A percentile compares a stretch with the other conserved stretches of the same genome.
phyloP scores from a whole-genome alignment of 2,113 vertebrate species.

The Ophthalmolycus amberensis region DNA sequence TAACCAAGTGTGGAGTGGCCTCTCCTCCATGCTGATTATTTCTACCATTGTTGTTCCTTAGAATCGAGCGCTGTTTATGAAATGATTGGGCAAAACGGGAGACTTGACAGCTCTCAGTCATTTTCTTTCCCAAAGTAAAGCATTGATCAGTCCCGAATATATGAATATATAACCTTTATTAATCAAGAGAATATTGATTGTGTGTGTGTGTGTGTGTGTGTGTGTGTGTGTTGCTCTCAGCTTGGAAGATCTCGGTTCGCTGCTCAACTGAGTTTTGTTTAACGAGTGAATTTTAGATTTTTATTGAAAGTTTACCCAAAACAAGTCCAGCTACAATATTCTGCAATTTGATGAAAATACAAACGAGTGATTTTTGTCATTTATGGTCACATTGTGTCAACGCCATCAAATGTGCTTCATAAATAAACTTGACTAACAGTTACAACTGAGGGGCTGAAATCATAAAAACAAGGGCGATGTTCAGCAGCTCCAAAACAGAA shows the following conservation, averaged over 20 bases:
- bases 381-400: not conserved
- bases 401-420: not conserved
- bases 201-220: not conserved
- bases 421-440: not conserved
- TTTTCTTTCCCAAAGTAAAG: constrained; percentile 8
- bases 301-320: not conserved
- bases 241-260: not conserved
- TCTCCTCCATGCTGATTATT: constrained; percentile 57
- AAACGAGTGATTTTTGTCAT: not conserved
- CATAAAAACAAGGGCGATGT: not conserved
- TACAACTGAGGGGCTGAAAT: not conserved
- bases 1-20: constrained; percentile 62
- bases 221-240: not conserved
- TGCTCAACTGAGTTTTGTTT: not conserved
- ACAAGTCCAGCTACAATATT: constrained; percentile 14
- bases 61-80: constrained; percentile 27
- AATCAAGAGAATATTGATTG: constrained; percentile 27
- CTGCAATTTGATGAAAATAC: not conserved
- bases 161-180: constrained; percentile 2
- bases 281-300: not conserved
- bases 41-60: constrained; percentile 36
- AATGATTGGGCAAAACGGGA: constrained; percentile 3
- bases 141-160: not conserved
- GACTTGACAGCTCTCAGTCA: not conserved
- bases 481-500: not conserved